phyloP scores from a whole-genome alignment of 2,888 invertebrate genomes.

The Drosophila paucipuncta region DNA sequence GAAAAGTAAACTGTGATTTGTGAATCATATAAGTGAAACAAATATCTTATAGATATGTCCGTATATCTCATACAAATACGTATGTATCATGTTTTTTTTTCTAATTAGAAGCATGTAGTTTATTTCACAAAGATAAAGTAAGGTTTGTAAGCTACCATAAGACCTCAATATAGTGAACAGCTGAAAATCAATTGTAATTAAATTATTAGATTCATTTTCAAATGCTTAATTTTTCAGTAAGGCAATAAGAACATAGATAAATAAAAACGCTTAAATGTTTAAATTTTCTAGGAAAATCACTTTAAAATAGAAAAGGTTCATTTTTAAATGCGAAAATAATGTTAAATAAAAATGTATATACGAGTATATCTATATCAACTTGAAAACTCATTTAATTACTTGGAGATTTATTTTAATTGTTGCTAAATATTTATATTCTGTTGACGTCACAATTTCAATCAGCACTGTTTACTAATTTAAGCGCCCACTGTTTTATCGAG shows the following conservation, averaged over 20 bases:
- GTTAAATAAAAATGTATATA: background rate
- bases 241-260: background rate
- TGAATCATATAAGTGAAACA: conserved; percentile 26
- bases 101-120: conserved; percentile 7
- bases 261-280: background rate
- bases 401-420: background rate
- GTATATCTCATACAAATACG: background rate
- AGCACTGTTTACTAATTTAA: background rate
- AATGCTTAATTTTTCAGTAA: background rate
- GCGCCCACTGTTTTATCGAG: conserved; percentile 1
- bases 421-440: background rate
- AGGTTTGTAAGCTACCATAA: background rate
- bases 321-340: background rate
- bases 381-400: background rate
- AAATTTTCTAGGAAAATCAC: background rate
- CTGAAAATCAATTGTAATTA: background rate
- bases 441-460: background rate
- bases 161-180: background rate
- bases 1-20: conserved; percentile 22
- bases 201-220: background rate
- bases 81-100: conserved; percentile 5
- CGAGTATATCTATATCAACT: too few relatives aligned
- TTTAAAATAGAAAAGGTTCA: background rate
- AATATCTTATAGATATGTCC: conserved; percentile 4
- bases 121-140: conserved; percentile 15